Evolutionary conservation across 1,140 invertebrate genomes (phyloP).

Genomic region (Atta colombica): DNA sequence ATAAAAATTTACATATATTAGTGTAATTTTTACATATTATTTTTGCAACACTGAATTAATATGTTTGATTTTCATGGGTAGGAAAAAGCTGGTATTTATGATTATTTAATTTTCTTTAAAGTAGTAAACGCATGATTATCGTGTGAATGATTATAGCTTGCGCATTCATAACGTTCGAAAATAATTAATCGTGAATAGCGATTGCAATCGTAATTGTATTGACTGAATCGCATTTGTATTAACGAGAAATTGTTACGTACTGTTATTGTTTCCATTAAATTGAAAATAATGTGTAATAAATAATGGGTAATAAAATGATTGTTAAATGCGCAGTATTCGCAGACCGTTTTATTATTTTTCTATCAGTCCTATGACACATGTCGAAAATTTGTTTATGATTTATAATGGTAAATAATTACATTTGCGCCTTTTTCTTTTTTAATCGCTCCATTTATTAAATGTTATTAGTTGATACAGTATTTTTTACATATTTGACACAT

Average conservation of each 20-base stretch:
- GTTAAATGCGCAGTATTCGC: constrained; percentile 25
- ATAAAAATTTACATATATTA: constrained; percentile 10
- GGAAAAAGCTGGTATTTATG: neutral
- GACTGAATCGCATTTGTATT: constrained; percentile 1
- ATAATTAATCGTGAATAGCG: constrained; percentile 43
- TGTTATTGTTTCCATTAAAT: constrained; percentile 58
- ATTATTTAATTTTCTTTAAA: constrained; percentile 48
- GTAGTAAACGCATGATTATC: constrained; percentile 40
- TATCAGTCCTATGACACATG: neutral
- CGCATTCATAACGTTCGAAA: constrained; percentile 36
- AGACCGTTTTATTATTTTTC: neutral
- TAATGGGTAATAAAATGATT: constrained; percentile 2
- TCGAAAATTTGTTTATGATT: neutral
- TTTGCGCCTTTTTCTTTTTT: neutral
- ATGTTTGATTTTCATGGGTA: neutral
- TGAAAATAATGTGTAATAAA: constrained; percentile 27
- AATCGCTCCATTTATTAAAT: neutral
- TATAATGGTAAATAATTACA: constrained; percentile 18
- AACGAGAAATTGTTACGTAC: constrained; percentile 57
- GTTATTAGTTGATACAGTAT: neutral
- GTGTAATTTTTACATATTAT: constrained; percentile 3
- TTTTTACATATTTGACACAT: neutral
- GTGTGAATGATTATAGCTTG: constrained; percentile 29
- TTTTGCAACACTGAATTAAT: neutral
- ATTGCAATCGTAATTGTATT: constrained; percentile 8